Conservation (phyloP, 2,113 vertebrate genomes). For the Boleophthalmus pectinirostris region DNA sequence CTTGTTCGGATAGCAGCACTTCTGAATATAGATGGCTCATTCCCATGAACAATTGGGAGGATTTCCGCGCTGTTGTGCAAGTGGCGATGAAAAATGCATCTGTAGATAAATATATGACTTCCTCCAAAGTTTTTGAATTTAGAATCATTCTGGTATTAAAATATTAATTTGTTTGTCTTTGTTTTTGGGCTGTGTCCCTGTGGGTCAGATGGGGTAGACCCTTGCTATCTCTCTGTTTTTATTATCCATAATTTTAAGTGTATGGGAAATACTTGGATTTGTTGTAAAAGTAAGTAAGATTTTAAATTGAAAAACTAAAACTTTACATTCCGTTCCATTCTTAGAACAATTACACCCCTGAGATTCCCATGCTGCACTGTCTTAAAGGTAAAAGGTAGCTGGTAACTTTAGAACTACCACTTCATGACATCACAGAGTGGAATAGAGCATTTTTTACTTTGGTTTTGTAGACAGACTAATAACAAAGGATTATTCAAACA, state of each 20-base stretch:
- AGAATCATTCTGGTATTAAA: background rate
- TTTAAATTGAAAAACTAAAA: no score
- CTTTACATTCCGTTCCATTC: no score
- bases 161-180: background rate
- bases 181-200: background rate
- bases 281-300: background rate
- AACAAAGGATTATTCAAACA: no score
- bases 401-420: no score
- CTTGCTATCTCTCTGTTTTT: background rate
- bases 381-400: no score
- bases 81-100: background rate
- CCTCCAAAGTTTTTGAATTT: background rate
- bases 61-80: background rate
- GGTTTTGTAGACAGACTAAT: no score
- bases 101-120: background rate
- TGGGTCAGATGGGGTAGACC: background rate
- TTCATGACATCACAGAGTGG: no score
- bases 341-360: no score
- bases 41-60: background rate
- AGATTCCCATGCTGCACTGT: no score
- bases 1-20: constrained; percentile 9
- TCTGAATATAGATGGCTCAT: constrained; percentile 7
- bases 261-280: background rate
- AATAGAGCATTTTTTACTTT: no score
- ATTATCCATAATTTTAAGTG: background rate